Percentiles rank a stretch among this genome's conserved stretches.
These are phyloP conservation scores for Drosophila repleta DNA, from an alignment of 1,140 invertebrate genomes.

Conservation along the genomic window DNA sequence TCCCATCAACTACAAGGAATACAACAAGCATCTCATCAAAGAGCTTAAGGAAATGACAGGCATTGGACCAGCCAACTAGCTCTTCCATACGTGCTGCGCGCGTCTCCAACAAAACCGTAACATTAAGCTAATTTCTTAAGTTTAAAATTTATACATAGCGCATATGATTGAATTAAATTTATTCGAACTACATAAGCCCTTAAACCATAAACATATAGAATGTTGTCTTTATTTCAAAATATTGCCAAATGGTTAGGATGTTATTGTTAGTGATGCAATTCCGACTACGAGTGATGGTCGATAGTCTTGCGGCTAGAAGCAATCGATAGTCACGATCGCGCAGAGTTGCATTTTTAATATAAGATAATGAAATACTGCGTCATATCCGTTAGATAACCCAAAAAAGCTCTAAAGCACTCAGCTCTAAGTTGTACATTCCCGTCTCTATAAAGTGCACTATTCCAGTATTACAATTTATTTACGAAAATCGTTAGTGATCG, in stretches of 20 bases:
- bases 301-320: too few relatives aligned
- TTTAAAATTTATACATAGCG: constrained; percentile 6
- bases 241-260: neutral
- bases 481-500: too few relatives aligned
- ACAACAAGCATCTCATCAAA: constrained; percentile 88
- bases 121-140: constrained; percentile 10
- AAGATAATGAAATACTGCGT: too few relatives aligned
- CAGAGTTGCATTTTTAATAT: too few relatives aligned
- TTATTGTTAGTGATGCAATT: too few relatives aligned
- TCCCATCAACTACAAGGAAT: constrained; percentile 90
- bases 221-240: constrained; percentile 1
- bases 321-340: too few relatives aligned
- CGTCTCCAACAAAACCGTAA: neutral
- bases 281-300: too few relatives aligned
- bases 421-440: too few relatives aligned
- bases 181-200: neutral
- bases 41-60: constrained; percentile 87
- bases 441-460: too few relatives aligned
- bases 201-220: neutral
- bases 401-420: too few relatives aligned
- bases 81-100: constrained; percentile 27
- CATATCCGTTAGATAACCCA: too few relatives aligned
- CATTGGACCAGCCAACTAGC: constrained; percentile 83
- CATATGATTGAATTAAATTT: constrained; percentile 14
- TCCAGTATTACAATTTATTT: too few relatives aligned